These are phyloP conservation scores for Phoebastria nigripes DNA, from an alignment of 2,797 vertebrate species.

Conservation along the genomic window DNA sequence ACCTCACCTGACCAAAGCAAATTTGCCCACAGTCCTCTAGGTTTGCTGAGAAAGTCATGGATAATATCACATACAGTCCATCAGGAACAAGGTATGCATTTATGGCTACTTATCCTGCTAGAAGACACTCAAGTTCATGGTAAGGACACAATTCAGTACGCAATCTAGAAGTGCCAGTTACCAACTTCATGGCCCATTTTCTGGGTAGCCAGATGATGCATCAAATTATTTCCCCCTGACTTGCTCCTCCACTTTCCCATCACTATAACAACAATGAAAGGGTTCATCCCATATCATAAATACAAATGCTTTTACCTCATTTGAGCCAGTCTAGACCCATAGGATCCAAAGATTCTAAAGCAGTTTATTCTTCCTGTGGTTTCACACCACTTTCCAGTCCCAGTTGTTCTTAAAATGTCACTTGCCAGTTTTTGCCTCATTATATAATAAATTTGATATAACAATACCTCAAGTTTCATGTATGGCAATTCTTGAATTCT, in stretches of 20 bases:
- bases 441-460: neutral
- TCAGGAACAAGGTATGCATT: neutral
- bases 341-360: neutral
- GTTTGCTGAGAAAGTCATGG: neutral
- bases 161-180: neutral
- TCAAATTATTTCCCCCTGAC: neutral
- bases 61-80: neutral
- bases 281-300: neutral
- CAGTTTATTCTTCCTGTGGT: neutral
- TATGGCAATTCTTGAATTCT: neutral
- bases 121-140: neutral
- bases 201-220: neutral
- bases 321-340: neutral
- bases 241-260: neutral
- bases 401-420: neutral
- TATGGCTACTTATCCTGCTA: neutral
- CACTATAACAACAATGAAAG: neutral
- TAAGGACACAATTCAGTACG: neutral
- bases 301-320: neutral
- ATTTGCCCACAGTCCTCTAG: neutral
- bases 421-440: neutral
- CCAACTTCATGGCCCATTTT: neutral
- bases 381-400: neutral
- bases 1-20: neutral
- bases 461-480: neutral